Evolutionary conservation across 1,140 invertebrate genomes (phyloP).

Genomic region (Bombus sylvicola): DNA sequence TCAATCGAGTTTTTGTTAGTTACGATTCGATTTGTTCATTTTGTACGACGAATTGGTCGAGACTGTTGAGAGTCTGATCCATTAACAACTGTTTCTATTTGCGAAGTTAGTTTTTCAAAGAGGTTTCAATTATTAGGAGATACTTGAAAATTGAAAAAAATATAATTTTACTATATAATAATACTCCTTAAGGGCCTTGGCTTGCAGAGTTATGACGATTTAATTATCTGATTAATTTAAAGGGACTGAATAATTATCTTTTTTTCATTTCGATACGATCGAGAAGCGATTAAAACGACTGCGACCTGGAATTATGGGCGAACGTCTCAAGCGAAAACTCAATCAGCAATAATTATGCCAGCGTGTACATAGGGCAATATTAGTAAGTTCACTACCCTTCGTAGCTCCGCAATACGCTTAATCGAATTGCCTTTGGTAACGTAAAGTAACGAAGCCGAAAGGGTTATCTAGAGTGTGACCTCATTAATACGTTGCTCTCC

Average conservation of each 20-base stretch:
- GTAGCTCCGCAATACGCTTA: slow-evolving; percentile 40
- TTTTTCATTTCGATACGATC: background rate
- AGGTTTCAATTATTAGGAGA: background rate
- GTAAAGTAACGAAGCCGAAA: slow-evolving; percentile 58
- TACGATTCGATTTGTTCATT: background rate
- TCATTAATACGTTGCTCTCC: slow-evolving; percentile 64
- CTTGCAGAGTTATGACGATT: background rate
- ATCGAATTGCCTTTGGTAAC: slow-evolving; percentile 59
- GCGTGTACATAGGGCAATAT: slow-evolving; percentile 30
- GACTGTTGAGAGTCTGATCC: background rate
- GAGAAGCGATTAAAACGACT: background rate
- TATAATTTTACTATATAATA: background rate
- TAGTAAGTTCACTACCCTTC: slow-evolving; percentile 31
- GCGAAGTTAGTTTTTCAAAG: background rate
- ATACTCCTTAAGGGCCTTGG: background rate
- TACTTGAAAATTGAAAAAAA: background rate
- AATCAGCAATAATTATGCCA: slow-evolving; percentile 41
- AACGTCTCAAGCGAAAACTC: slow-evolving; percentile 24
- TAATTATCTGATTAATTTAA: background rate
- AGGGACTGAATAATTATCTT: background rate
- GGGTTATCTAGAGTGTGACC: slow-evolving; percentile 57
- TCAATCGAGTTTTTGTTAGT: background rate
- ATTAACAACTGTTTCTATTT: background rate
- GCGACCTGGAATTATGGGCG: background rate
- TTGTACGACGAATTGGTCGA: background rate